Evolutionary conservation across 1,140 invertebrate genomes (phyloP).

Genomic region (Listronotus bonariensis): DNA sequence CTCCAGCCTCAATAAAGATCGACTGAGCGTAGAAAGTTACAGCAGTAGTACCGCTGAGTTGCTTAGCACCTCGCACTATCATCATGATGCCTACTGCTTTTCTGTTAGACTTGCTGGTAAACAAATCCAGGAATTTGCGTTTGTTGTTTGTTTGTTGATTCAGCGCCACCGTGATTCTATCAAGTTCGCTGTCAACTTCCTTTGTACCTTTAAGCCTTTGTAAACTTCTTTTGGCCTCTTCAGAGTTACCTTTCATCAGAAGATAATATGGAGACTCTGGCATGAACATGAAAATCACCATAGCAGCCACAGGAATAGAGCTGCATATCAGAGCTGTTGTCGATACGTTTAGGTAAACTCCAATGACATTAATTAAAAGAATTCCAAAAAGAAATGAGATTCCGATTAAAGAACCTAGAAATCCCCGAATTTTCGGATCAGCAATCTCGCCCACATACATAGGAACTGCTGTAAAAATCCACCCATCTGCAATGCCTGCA

Average conservation of each 20-base stretch:
- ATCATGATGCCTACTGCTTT: slow-evolving; percentile 68
- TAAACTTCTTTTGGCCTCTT: slow-evolving; percentile 66
- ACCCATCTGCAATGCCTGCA: slow-evolving; percentile 70
- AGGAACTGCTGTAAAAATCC: slow-evolving; percentile 67
- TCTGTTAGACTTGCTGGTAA: slow-evolving; percentile 63
- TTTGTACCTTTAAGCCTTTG: slow-evolving; percentile 64
- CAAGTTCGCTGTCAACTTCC: slow-evolving; percentile 65
- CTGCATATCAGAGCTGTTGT: slow-evolving; percentile 64
- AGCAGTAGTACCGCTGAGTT: slow-evolving; percentile 76
- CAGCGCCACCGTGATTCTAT: slow-evolving; percentile 64
- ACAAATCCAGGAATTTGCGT: slow-evolving; percentile 62
- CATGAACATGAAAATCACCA: slow-evolving; percentile 69
- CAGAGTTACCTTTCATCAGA: slow-evolving; percentile 61
- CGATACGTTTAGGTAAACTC: slow-evolving; percentile 65
- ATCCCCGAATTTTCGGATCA: slow-evolving; percentile 68
- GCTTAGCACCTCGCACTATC: slow-evolving; percentile 72
- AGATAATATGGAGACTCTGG: slow-evolving; percentile 81
- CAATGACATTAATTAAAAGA: slow-evolving; percentile 69
- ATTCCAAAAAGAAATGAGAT: slow-evolving; percentile 63
- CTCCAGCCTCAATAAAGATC: slow-evolving; percentile 67
- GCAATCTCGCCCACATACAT: slow-evolving; percentile 72
- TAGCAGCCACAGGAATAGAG: slow-evolving; percentile 63
- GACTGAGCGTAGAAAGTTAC: slow-evolving; percentile 75
- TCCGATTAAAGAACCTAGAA: slow-evolving; percentile 43
- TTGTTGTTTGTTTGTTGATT: slow-evolving; percentile 54